Evolutionary conservation across 2,113 vertebrate genomes (phyloP).

Genomic region (Anolis sagrei): DNA sequence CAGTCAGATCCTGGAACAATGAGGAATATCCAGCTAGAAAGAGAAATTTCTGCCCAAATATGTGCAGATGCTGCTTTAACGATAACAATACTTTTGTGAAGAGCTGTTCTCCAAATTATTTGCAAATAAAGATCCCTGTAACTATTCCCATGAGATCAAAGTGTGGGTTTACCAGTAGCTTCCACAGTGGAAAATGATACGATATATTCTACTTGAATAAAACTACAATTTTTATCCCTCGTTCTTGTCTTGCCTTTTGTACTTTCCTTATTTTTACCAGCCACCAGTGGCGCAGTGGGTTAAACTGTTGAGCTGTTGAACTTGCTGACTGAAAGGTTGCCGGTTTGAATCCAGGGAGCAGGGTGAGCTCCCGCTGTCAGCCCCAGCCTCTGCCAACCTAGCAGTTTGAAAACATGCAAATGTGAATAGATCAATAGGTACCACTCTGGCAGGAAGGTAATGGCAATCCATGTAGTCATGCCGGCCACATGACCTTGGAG

Average conservation of each 20-base stretch:
- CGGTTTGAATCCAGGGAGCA: no score
- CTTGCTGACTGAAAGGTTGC: no score
- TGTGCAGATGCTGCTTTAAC: constrained; percentile 11
- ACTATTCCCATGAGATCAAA: background rate
- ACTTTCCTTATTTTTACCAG: background rate
- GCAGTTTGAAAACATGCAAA: no score
- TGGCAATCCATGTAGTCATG: no score
- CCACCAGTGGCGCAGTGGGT: no score
- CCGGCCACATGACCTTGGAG: no score
- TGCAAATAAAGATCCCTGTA: background rate
- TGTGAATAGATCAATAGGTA: no score
- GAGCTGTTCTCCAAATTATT: background rate
- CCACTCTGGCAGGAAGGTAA: no score
- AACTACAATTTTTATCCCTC: no score
- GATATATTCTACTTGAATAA: background rate
- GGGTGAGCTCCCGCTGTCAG: no score
- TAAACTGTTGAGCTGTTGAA: no score
- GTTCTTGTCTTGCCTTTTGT: background rate
- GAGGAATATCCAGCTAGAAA: background rate
- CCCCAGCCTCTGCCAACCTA: no score
- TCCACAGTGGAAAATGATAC: background rate
- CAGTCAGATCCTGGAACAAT: constrained; percentile 5
- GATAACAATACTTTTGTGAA: background rate
- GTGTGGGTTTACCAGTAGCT: background rate
- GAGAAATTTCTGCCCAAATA: background rate